Base-by-base conservation (phyloP, 2,888 invertebrate genomes). In the Pollenia amentaria region DNA sequence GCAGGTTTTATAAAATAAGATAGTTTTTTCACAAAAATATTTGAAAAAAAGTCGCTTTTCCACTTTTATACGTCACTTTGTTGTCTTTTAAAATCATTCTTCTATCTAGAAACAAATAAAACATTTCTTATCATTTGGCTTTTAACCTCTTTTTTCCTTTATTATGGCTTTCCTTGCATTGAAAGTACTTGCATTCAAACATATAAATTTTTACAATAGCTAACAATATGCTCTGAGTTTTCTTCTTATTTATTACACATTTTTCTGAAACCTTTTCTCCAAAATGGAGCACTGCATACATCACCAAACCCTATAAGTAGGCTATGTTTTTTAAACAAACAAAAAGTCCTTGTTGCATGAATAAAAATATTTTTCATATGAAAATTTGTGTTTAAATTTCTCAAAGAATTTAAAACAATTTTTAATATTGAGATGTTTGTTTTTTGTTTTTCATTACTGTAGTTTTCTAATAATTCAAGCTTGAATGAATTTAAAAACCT, bases 381-480 rank as follows among this genome's bases (percentile, higher is more conserved):
- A 1, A 51, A 38, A 42, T 57, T 2, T 8, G n/a, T 40, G 16
- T 80, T 44, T 18, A 44, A 44, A 81, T 65, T 21, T 21, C 44
- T 12, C 11, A 42, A 44, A 38, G n/a, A 51, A 53, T 42, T 51
- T 42, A 9, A 64, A 21, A 48, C 16, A 48, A 55, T 40, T 21
- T 72, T 38, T 29, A 29, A 51, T 81, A 55, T 65, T 16, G 48
- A 64, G 29, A 76, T 12, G 55, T 18, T 53, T 64, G 6, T 46
- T 73, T 67, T 12, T 77, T 21, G 9, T 29, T 11, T 55, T 14
- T 18, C 69, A 6, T 82, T 42, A 29, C 29, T 29, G 29, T 29
- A 29, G 18, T 64, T 76, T 53, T 14, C 44, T 38, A 78, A 69
- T 62, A 60, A 67, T 84, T 84, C 51, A 67, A 84, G 78, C 84